These are phyloP conservation scores for Epistrophe grossulariae DNA, from an alignment of 2,888 invertebrate genomes.

Conservation along the genomic window DNA sequence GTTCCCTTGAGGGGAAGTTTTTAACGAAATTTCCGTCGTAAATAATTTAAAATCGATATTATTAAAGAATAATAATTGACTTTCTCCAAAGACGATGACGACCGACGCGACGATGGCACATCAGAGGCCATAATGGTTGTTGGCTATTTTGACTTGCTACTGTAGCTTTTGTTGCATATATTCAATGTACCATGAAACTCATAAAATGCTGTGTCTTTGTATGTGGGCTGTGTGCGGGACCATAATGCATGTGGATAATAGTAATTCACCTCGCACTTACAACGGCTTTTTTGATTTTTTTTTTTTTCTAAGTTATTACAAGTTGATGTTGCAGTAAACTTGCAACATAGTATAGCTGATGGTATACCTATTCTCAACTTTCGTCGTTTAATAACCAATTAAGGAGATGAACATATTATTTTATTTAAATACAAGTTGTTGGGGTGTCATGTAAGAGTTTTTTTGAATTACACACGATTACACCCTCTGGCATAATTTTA, in stretches of 20 bases:
- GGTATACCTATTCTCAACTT: slow-evolving; percentile 4
- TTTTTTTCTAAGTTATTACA: slow-evolving; percentile 36
- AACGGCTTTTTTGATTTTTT: slow-evolving; percentile 33
- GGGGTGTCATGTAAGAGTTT: slow-evolving; percentile 46
- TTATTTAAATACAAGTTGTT: slow-evolving; percentile 54
- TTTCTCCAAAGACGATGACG: slow-evolving; percentile 48
- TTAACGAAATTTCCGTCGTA: slow-evolving; percentile 50
- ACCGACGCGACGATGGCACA: slow-evolving; percentile 2
- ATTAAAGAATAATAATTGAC: slow-evolving; percentile 74
- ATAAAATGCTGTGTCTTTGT: neutral
- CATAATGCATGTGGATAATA: neutral
- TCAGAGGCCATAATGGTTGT: slow-evolving; percentile 22
- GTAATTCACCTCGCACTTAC: neutral
- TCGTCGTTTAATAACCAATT: slow-evolving; percentile 44
- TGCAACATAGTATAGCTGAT: slow-evolving; percentile 20
- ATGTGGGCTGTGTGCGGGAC: neutral
- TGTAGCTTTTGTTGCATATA: slow-evolving; percentile 37
- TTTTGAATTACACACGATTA: slow-evolving; percentile 39
- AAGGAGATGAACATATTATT: slow-evolving; percentile 39
- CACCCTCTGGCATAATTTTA: slow-evolving; percentile 34
- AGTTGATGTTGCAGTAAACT: neutral
- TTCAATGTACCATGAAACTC: slow-evolving; percentile 38
- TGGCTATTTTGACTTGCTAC: slow-evolving; percentile 44
- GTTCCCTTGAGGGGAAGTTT: slow-evolving; percentile 49
- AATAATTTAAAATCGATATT: slow-evolving; percentile 72